Evolutionary conservation across 2,797 vertebrate species (phyloP), one percentile per base, ranked within the genome.

Genomic region (Pangasius mekongensis): DNA sequence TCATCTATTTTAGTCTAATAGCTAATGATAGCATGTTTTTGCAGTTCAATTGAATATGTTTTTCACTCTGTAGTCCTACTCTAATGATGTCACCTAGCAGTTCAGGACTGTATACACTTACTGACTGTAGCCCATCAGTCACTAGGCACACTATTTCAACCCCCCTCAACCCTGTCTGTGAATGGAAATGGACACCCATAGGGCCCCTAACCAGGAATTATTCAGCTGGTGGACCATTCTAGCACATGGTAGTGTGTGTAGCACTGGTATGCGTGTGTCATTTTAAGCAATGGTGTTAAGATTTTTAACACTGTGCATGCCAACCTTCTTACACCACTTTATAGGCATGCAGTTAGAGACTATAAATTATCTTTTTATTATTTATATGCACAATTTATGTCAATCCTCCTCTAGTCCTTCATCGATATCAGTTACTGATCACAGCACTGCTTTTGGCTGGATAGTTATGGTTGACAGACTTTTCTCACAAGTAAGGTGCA

Each of bases 41-140:
- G 20, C 24, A 43, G 22, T 2, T 39, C 3, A 66, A 16, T 30
- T 49, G 8, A 30, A 49, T 52, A n/a, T 49, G n/a, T 82, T 82
- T 62, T 82, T 67, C 10, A 52, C 27, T 49, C 24, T n/a, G 39
- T 64, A 60, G 24, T 52, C 39, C 14, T 47, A 66, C 36, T 83
- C 60, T 83, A 66, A 66, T 69, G n/a, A 52, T 84, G n/a, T 84
- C 39, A 83, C 27, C n/a, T 30, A 39, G 56, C 80, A 82, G 3
- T 58, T 20, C 30, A 36, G 11, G 27, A 83, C 81, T 66, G 36
- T 83, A n/a, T 66, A 66, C 36, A 64, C 16, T 52, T 69, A 84
- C 64, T 47, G 39, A 43, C 27, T 84, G n/a, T 36, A 84, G 83
- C 47, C n/a, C 60, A 83, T 83, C 27, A 67, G 62, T 83, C 81